These are phyloP conservation scores for Halcyon leucocephala DNA, from an alignment of 2,797 vertebrate species.

Conservation along the genomic window DNA sequence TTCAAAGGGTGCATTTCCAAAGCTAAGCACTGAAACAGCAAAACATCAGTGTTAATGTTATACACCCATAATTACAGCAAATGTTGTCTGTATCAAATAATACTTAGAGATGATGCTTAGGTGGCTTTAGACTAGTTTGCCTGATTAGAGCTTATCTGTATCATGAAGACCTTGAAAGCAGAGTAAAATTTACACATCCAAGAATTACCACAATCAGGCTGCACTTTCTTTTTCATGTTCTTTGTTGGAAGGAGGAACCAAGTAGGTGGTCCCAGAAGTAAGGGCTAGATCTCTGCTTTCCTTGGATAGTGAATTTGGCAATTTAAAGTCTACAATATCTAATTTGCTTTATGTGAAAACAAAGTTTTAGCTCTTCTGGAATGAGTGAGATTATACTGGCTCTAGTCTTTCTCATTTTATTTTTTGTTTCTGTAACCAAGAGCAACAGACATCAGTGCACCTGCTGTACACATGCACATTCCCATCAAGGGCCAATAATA, in stretches of 20 bases:
- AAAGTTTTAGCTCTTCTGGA: constrained; percentile 38
- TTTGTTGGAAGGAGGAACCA: background rate
- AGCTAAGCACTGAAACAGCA: background rate
- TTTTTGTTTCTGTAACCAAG: constrained; percentile 27
- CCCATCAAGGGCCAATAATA: background rate
- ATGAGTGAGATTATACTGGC: constrained; percentile 41
- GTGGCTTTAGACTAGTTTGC: background rate
- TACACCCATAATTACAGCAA: background rate
- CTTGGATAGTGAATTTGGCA: constrained; percentile 25
- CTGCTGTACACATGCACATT: background rate
- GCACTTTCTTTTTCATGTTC: background rate
- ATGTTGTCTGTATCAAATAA: background rate
- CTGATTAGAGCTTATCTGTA: background rate
- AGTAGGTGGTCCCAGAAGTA: constrained; percentile 15
- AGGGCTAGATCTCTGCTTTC: background rate
- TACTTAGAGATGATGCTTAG: background rate
- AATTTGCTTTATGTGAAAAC: constrained; percentile 29
- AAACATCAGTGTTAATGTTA: background rate
- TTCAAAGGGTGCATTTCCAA: background rate
- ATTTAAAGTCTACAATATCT: constrained; percentile 4
- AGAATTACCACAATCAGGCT: background rate
- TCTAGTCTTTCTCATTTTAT: constrained; percentile 9
- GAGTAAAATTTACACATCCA: background rate
- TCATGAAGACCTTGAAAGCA: background rate
- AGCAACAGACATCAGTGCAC: constrained; percentile 21